Evolutionary conservation across 2,113 vertebrate genomes (phyloP).

Genomic region (Mionectes macconnelli): DNA sequence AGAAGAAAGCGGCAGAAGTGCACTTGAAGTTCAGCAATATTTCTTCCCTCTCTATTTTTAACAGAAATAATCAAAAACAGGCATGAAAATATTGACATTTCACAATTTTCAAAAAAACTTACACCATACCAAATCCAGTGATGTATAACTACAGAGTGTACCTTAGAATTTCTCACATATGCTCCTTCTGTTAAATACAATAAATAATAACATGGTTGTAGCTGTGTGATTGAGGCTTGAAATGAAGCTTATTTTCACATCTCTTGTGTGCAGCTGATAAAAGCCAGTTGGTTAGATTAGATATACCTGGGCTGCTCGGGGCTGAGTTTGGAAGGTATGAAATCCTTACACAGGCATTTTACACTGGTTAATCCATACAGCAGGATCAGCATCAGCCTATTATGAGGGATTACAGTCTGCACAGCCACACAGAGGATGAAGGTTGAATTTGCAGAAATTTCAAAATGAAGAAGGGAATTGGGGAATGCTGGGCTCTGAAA

Average conservation of each 20-base stretch:
- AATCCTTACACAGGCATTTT: slow-evolving; percentile 39
- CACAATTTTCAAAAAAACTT: neutral
- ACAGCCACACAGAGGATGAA: neutral
- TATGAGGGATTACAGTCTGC: slow-evolving; percentile 36
- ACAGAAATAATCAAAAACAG: neutral
- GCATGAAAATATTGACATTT: neutral
- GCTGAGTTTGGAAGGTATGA: neutral
- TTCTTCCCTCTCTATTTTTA: neutral
- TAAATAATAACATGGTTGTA: slow-evolving; percentile 22
- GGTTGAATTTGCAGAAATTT: slow-evolving; percentile 25
- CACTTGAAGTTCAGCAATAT: neutral
- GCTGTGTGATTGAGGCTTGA: neutral
- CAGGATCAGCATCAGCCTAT: slow-evolving; percentile 37
- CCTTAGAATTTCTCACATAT: neutral
- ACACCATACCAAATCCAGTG: neutral
- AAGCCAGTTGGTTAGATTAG: slow-evolving; percentile 15
- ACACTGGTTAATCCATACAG: slow-evolving; percentile 30
- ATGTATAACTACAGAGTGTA: neutral
- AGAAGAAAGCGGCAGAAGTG: slow-evolving; percentile 30
- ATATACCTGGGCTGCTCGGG: slow-evolving; percentile 31
- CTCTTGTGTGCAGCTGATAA: slow-evolving; percentile 38
- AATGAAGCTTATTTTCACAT: slow-evolving; percentile 44
- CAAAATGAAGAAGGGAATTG: neutral
- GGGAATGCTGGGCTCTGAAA: neutral
- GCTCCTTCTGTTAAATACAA: neutral